phyloP scores from a whole-genome alignment of 2,797 vertebrate genomes.

The Alcedo atthis region DNA sequence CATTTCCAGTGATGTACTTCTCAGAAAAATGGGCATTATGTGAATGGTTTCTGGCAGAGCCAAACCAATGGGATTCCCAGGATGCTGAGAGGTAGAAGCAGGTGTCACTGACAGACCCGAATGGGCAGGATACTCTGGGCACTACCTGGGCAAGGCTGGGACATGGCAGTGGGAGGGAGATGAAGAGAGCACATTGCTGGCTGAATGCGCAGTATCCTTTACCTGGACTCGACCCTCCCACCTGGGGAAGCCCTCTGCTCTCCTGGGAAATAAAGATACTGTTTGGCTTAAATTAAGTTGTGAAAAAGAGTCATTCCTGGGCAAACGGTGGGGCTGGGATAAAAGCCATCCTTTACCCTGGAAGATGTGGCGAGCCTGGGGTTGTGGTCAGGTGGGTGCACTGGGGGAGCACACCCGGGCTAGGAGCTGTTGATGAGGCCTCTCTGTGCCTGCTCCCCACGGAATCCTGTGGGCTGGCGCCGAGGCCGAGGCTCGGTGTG shows the following conservation, averaged over 20 bases:
- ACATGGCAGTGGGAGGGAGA: background rate
- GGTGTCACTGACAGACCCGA: accelerated
- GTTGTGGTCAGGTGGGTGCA: accelerated
- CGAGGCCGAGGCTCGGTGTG: background rate
- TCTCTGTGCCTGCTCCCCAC: background rate
- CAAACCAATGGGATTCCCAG: background rate
- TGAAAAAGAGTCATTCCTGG: background rate
- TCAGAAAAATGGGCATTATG: background rate
- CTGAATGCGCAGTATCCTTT: accelerated
- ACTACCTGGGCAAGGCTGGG: accelerated
- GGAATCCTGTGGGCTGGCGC: background rate
- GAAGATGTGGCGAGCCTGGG: background rate
- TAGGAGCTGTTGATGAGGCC: background rate
- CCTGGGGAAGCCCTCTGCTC: background rate
- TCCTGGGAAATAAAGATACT: background rate
- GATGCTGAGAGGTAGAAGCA: background rate
- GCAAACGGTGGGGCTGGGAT: background rate
- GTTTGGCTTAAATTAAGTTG: background rate
- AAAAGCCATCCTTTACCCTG: background rate
- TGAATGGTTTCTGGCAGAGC: background rate
- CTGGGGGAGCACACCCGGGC: accelerated
- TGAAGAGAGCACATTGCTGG: background rate
- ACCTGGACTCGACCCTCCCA: accelerated
- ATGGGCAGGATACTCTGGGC: accelerated
- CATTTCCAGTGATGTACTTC: background rate